A percentile compares a stretch with the other conserved stretches of the same genome.
Evolutionary conservation across 2,113 vertebrate genomes (phyloP).

Genomic region (Rhadina sibilatrix): DNA sequence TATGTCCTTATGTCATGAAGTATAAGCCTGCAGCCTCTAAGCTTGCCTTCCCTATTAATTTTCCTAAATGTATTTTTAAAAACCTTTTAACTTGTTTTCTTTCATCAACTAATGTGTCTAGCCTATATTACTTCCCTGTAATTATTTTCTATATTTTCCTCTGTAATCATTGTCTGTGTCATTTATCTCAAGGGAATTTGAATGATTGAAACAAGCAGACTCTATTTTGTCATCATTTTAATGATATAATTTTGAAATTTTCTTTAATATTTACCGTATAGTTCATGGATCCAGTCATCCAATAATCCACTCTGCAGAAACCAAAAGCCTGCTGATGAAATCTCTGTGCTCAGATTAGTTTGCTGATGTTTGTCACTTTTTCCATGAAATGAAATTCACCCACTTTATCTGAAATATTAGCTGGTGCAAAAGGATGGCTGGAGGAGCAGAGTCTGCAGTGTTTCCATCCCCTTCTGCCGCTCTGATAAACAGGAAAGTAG

Average conservation of each 20-base stretch:
- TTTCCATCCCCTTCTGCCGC: neutral
- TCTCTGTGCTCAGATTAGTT: neutral
- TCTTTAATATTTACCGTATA: neutral
- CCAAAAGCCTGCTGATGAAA: neutral
- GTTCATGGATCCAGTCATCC: neutral
- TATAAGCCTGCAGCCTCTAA: neutral
- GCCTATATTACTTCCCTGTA: neutral
- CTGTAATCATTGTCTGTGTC: neutral
- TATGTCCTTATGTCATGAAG: neutral
- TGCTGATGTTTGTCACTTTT: neutral
- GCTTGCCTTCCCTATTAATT: neutral
- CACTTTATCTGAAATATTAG: neutral
- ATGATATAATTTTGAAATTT: neutral
- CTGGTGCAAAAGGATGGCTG: neutral
- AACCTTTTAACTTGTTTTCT: neutral
- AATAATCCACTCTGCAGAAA: neutral
- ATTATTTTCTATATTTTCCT: neutral
- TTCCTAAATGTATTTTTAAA: neutral
- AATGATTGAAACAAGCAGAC: neutral
- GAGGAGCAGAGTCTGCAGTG: rapidly evolving
- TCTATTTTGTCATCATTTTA: neutral
- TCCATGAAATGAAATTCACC: neutral
- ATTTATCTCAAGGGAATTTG: neutral
- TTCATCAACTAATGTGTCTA: neutral
- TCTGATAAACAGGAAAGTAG: neutral